These are phyloP conservation scores for Aegithalos caudatus DNA, from an alignment of 2,113 vertebrate species.

Conservation along the genomic window DNA sequence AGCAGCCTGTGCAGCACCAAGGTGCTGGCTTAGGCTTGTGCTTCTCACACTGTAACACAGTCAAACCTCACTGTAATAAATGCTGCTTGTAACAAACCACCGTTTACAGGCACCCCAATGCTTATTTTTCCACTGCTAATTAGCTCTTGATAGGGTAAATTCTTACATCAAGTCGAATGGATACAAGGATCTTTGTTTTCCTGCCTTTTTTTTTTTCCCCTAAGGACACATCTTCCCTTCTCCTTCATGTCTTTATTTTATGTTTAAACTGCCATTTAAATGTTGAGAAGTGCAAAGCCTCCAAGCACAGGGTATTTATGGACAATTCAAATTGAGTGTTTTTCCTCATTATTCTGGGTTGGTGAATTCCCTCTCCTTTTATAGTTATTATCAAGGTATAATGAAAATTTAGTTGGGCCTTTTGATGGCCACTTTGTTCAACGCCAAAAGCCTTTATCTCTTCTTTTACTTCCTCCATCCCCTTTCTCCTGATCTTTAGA, in stretches of 20 bases:
- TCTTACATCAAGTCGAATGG: neutral
- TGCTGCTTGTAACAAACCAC: neutral
- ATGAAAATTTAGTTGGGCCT: constrained; percentile 11
- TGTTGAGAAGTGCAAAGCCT: constrained; percentile 2
- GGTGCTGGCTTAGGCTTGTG: neutral
- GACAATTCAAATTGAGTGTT: constrained; percentile 5
- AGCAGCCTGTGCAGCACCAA: neutral
- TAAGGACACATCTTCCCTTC: neutral
- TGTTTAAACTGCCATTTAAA: constrained; percentile 23
- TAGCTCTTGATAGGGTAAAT: neutral
- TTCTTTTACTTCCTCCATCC: neutral
- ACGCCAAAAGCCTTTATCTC: neutral
- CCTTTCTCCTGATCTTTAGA: neutral
- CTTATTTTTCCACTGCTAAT: neutral
- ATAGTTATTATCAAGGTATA: neutral
- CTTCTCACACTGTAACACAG: neutral
- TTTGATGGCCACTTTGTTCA: constrained; percentile 13
- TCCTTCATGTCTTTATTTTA: constrained; percentile 11
- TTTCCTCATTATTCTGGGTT: constrained; percentile 19
- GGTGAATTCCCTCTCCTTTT: constrained; percentile 12
- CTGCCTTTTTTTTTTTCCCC: neutral
- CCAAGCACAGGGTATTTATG: neutral
- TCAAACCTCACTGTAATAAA: neutral
- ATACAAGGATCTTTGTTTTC: neutral
- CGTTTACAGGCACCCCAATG: neutral